Conservation (phyloP, 2,113 vertebrate genomes). For the Panthera tigris region DNA sequence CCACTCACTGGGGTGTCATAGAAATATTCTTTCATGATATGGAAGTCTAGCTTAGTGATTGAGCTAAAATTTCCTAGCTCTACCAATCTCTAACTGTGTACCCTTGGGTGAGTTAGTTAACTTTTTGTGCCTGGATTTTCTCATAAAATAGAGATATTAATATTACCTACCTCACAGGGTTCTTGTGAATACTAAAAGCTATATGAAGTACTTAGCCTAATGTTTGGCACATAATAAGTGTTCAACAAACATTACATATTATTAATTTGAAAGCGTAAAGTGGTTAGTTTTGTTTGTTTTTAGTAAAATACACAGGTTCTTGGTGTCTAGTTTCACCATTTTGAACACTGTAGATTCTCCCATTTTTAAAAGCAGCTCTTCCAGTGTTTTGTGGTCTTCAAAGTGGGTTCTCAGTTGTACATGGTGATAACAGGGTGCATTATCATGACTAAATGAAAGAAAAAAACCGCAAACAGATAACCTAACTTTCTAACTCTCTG, state of each 20-base stretch:
- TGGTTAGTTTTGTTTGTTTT: background rate
- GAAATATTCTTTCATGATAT: background rate
- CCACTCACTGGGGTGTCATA: background rate
- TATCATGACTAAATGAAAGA: background rate
- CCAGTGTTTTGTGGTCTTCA: background rate
- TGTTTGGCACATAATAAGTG: background rate
- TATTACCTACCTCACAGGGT: background rate
- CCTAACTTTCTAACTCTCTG: background rate
- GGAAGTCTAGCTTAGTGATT: background rate
- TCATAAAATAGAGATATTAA: background rate
- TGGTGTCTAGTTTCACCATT: background rate
- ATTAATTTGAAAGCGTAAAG: conserved; percentile 1
- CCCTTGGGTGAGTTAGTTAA: background rate
- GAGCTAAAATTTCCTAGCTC: background rate
- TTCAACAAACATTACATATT: background rate
- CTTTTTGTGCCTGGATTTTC: background rate
- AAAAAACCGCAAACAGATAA: background rate
- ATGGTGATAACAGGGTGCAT: background rate
- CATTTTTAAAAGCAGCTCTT: background rate
- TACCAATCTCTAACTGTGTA: background rate
- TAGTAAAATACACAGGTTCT: background rate
- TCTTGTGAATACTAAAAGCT: background rate
- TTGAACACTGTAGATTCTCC: background rate
- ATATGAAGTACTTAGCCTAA: background rate
- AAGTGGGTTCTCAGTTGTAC: background rate